Evolutionary conservation across 2,797 vertebrate species (phyloP).

Genomic region (Myotis daubentonii): DNA sequence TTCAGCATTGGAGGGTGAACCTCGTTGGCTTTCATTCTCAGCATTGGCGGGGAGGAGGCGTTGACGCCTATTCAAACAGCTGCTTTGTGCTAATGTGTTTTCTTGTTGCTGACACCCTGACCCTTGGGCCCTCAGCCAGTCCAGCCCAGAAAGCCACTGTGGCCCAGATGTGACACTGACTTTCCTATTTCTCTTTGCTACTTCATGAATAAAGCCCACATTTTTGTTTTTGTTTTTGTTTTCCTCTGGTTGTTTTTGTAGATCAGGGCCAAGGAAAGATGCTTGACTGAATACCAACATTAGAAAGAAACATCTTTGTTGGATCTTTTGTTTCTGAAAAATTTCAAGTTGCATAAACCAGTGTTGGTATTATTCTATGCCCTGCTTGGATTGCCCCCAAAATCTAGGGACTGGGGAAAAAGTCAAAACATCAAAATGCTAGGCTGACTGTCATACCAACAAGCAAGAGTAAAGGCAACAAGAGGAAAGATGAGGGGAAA

Average conservation of each 20-base stretch:
- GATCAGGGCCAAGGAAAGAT: not conserved
- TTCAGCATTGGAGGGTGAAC: constrained; percentile 62
- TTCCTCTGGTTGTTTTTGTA: constrained; percentile 1
- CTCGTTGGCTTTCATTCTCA: constrained; percentile 62
- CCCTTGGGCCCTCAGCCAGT: constrained; percentile 75
- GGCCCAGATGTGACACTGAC: constrained; percentile 66
- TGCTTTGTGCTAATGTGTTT: constrained; percentile 79
- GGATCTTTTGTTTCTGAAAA: constrained; percentile 12
- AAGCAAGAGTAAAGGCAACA: not conserved
- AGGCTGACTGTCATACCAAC: not conserved
- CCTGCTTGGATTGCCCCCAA: not conserved
- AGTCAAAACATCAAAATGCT: not conserved
- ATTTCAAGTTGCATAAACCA: not conserved
- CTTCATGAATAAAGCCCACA: constrained; percentile 61
- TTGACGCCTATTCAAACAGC: constrained; percentile 72
- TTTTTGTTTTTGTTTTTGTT: constrained; percentile 48
- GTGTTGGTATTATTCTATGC: not conserved
- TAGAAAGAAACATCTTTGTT: not conserved
- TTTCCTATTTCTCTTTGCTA: constrained; percentile 74
- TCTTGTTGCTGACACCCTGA: constrained; percentile 80
- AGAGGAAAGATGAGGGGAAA: not conserved
- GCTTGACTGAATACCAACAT: not conserved
- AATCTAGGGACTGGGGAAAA: not conserved
- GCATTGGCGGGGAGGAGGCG: constrained; percentile 24
- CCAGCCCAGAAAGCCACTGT: constrained; percentile 59